Conservation (phyloP, 2,888 invertebrate species). For the Clanis bilineata region DNA sequence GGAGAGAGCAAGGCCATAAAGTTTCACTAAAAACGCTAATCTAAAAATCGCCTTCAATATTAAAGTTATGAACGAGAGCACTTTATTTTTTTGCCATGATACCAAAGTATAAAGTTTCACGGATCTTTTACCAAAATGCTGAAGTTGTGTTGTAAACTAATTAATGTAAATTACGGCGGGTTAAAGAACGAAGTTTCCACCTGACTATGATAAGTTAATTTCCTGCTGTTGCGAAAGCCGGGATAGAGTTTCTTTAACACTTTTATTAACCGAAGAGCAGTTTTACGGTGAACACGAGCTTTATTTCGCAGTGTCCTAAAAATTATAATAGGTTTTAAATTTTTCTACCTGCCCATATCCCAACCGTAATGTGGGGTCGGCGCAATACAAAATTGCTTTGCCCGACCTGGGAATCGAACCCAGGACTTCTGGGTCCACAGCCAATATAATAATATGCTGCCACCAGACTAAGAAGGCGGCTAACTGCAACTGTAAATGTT, state of each 20-base stretch:
- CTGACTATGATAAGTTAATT: slow-evolving; percentile 42
- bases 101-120: background rate
- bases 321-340: background rate
- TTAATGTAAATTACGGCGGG: slow-evolving; percentile 39
- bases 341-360: too few species aligned
- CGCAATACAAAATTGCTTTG: too few species aligned
- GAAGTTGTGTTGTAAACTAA: slow-evolving; percentile 35
- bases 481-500: too few species aligned
- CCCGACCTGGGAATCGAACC: too few species aligned
- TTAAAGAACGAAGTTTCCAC: slow-evolving; percentile 28
- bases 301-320: background rate
- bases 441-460: background rate
- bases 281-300: background rate
- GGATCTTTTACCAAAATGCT: slow-evolving; percentile 21
- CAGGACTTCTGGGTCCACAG: too few species aligned
- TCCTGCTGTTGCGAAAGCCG: slow-evolving; percentile 20
- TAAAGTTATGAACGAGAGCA: background rate
- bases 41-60: background rate
- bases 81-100: background rate
- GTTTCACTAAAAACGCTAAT: too few species aligned
- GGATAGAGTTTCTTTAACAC: background rate
- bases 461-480: too few species aligned
- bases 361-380: too few species aligned
- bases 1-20: too few species aligned
- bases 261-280: background rate